Evolutionary conservation across 2,888 invertebrate species (phyloP).

Genomic region (Tipula vernalis): DNA sequence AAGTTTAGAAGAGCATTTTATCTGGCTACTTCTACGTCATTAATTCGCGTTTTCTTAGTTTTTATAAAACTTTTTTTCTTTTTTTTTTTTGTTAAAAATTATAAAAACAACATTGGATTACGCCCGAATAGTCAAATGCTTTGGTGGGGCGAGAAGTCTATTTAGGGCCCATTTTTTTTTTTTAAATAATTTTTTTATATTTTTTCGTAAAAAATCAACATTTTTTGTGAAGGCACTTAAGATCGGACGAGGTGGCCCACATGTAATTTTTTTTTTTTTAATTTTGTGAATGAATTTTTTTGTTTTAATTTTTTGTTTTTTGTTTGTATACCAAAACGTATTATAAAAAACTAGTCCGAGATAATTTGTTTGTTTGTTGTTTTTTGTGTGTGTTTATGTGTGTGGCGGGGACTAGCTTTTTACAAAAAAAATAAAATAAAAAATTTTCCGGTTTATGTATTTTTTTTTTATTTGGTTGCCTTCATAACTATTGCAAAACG

Average conservation of each 20-base stretch:
- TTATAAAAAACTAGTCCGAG: conserved; percentile 15
- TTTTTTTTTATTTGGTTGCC: conserved; percentile 45
- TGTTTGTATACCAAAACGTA: conserved; percentile 8
- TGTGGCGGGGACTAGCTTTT: conserved; percentile 16
- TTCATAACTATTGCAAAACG: conserved; percentile 70
- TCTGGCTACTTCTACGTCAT: not conserved
- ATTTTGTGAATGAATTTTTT: conserved; percentile 33
- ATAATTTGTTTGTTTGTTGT: conserved; percentile 14
- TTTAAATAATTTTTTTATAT: conserved; percentile 37
- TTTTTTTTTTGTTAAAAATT: conserved; percentile 12
- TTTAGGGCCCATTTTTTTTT: conserved; percentile 76
- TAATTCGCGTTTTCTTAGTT: not conserved
- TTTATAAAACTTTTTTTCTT: not conserved
- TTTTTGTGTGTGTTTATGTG: too few species aligned
- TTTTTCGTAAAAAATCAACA: conserved; percentile 78
- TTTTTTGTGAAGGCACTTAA: conserved; percentile 78
- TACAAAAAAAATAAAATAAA: conserved; percentile 5
- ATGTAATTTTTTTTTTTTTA: conserved; percentile 50
- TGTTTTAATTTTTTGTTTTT: conserved; percentile 39
- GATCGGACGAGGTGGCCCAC: conserved; percentile 90
- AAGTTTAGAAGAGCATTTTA: conserved; percentile 8
- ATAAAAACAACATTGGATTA: conserved; percentile 22
- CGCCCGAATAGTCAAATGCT: conserved; percentile 37
- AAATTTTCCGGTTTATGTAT: conserved; percentile 16
- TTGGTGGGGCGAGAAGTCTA: conserved; percentile 69